Percentiles rank a stretch among this genome's conserved stretches.
phyloP scores from a whole-genome alignment of 2,888 invertebrate species.

The Melanophora roralis region DNA sequence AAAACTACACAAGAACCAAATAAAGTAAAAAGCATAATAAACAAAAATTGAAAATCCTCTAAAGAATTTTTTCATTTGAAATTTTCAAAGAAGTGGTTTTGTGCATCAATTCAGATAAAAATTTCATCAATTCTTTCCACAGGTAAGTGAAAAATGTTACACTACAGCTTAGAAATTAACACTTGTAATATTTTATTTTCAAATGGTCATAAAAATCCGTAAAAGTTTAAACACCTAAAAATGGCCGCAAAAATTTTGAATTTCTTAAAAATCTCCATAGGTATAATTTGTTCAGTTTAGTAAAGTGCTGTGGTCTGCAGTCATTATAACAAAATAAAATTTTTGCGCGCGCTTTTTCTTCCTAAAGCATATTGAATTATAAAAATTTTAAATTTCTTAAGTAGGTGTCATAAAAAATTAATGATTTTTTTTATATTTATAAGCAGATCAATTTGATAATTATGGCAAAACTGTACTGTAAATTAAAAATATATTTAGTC shows the following conservation, averaged over 20 bases:
- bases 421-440: background rate
- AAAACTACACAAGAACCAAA: too few species aligned
- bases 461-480: conserved; percentile 39
- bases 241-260: conserved; percentile 36
- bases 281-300: conserved; percentile 65
- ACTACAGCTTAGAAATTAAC: conserved; percentile 65
- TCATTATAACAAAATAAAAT: conserved; percentile 32
- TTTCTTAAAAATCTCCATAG: conserved; percentile 62
- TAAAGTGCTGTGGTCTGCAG: background rate
- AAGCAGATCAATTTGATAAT: conserved; percentile 10
- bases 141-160: conserved; percentile 68
- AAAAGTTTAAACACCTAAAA: conserved; percentile 66
- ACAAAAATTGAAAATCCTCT: conserved; percentile 46
- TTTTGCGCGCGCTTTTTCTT: conserved; percentile 57
- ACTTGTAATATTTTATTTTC: conserved; percentile 68
- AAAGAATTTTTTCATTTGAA: conserved; percentile 38
- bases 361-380: too few species aligned
- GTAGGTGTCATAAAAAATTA: background rate
- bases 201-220: conserved; percentile 65
- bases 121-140: conserved; percentile 60
- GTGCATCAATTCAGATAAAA: conserved; percentile 62
- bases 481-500: background rate
- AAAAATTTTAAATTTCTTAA: too few species aligned
- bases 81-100: conserved; percentile 59
- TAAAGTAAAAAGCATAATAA: conserved; percentile 49